A percentile compares a stretch with the other conserved stretches of the same genome.
Evolutionary conservation across 2,113 vertebrate genomes (phyloP).

Genomic region (Atlantisia rogersi): DNA sequence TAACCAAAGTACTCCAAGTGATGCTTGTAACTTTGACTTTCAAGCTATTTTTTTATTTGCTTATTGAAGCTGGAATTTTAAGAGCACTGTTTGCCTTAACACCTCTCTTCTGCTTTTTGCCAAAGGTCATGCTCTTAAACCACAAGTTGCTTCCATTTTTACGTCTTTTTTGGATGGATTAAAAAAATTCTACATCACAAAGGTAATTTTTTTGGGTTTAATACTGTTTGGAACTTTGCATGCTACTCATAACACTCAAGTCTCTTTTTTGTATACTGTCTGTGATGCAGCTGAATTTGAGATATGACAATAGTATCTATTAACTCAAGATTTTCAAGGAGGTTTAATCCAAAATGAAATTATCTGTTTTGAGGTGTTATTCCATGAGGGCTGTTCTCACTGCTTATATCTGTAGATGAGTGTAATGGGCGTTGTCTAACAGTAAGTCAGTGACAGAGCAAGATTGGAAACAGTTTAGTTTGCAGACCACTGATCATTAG

Average conservation of each 20-base stretch:
- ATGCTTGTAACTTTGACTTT: background rate
- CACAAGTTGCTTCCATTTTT: slow-evolving; percentile 98
- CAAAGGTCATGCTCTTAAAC: slow-evolving; percentile 96
- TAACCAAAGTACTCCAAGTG: background rate
- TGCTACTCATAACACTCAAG: background rate
- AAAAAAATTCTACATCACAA: slow-evolving; percentile 99
- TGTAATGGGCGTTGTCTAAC: background rate
- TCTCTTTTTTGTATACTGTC: background rate
- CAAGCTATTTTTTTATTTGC: background rate
- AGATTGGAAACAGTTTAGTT: background rate
- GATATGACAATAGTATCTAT: background rate
- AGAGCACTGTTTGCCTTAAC: slow-evolving; percentile 52
- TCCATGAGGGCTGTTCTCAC: background rate
- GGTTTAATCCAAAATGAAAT: background rate
- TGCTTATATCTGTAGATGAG: background rate
- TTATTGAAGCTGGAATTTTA: background rate
- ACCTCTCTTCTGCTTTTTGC: slow-evolving; percentile 4
- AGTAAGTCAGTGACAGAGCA: background rate
- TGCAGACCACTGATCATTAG: background rate
- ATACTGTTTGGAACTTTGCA: background rate
- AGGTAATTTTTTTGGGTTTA: slow-evolving; percentile 80
- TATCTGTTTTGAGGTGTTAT: background rate
- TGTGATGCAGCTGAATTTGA: background rate
- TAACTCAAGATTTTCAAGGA: background rate
- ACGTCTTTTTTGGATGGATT: slow-evolving; percentile 97